phyloP scores from a whole-genome alignment of 2,888 invertebrate genomes.

The Capitulum mitella region DNA sequence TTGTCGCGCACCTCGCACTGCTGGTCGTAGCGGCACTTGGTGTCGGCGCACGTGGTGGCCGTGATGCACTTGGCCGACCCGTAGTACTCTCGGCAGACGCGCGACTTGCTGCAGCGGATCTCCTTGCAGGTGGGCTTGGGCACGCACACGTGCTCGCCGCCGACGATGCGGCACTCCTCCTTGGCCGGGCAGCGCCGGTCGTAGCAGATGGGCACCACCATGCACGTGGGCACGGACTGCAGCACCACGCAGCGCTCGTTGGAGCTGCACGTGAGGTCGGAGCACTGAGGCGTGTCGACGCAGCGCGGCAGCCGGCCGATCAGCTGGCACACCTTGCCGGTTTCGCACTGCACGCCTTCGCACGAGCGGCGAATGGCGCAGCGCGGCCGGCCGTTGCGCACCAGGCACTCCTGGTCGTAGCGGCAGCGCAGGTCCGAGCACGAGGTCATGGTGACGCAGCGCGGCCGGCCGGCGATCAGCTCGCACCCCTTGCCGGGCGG shows the following conservation, averaged over 20 bases:
- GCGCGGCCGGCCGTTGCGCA: not conserved
- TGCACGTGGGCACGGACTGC: not conserved
- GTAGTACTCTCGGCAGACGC: not conserved
- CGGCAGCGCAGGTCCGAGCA: not conserved
- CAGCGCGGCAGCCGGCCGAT: conserved; percentile 5
- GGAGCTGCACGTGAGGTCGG: not conserved
- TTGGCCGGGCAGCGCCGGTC: not conserved
- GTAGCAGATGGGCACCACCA: conserved; percentile 2
- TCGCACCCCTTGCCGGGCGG: not conserved
- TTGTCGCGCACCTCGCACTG: not conserved
- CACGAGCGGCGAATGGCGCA: not conserved
- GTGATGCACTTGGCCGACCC: conserved; percentile 14
- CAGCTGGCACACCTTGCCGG: not conserved
- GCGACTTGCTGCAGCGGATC: not conserved
- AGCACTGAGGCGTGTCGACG: not conserved
- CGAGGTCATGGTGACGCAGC: not conserved
- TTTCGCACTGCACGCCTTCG: not conserved
- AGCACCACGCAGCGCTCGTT: conserved; percentile 10
- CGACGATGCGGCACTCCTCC: not conserved
- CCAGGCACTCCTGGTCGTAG: not conserved
- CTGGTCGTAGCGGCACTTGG: not conserved
- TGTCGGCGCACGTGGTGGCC: not conserved
- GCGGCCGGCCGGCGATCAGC: not conserved
- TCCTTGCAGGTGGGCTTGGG: not conserved
- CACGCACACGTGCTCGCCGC: not conserved